Conservation (phyloP, 2,888 invertebrate species). For the Maniola hyperantus region DNA sequence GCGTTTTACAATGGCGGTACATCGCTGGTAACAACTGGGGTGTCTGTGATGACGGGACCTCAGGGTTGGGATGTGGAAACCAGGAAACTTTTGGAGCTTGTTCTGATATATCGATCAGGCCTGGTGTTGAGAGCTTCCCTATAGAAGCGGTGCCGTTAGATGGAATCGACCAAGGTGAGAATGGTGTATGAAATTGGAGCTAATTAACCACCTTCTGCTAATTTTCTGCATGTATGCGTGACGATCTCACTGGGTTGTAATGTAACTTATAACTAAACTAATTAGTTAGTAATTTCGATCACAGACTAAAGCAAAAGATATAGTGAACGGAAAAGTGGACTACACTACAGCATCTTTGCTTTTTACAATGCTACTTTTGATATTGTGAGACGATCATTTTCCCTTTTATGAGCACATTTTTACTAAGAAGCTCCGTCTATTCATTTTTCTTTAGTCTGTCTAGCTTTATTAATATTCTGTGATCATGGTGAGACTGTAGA, state of each 20-base stretch:
- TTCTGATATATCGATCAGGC: constrained; percentile 88
- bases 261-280: constrained; percentile 8
- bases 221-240: not conserved
- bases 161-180: constrained; percentile 32
- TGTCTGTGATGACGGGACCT: constrained; percentile 85
- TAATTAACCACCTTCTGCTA: constrained; percentile 4
- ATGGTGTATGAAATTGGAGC: not conserved
- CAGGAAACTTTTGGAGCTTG: constrained; percentile 94
- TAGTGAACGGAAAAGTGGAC: not conserved
- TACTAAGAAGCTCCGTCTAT: not conserved
- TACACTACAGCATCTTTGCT: not conserved
- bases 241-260: constrained; percentile 6
- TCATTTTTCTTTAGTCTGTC: not conserved
- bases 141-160: constrained; percentile 29
- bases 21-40: constrained; percentile 94
- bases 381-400: too few species aligned
- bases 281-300: constrained; percentile 6
- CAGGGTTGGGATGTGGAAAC: constrained; percentile 91
- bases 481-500: too few species aligned
- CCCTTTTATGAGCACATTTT: not conserved
- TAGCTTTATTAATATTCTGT: not conserved
- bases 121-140: constrained; percentile 48
- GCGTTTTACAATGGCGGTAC: constrained; percentile 94
- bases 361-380: not conserved
- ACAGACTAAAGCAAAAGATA: not conserved